These are phyloP conservation scores for Cephus spinipes DNA, from an alignment of 2,888 invertebrate species.

Conservation along the genomic window DNA sequence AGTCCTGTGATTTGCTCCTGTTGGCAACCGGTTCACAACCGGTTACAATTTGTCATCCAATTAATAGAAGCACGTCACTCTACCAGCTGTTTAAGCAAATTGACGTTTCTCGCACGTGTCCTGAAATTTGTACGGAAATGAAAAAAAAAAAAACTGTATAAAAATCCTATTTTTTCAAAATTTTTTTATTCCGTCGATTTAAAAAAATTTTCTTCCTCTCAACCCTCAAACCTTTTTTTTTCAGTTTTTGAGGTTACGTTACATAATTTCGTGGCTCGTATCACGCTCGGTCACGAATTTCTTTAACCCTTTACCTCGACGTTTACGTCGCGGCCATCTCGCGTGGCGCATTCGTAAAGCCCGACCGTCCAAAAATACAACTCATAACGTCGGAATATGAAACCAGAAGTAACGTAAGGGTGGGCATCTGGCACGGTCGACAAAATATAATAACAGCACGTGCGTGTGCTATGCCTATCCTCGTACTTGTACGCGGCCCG, in stretches of 20 bases:
- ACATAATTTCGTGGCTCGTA: conserved; percentile 1
- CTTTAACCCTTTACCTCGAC: conserved; percentile 1
- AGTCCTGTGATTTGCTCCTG: not conserved
- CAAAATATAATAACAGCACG: conserved; percentile 58
- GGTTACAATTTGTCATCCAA: conserved; percentile 43
- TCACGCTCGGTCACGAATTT: not conserved
- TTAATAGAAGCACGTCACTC: conserved; percentile 33
- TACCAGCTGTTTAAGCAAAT: conserved; percentile 21
- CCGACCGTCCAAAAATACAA: conserved; percentile 51
- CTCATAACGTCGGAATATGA: conserved; percentile 46
- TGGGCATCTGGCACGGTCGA: conserved; percentile 55
- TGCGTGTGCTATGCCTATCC: conserved; percentile 29
- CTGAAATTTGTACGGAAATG: not conserved
- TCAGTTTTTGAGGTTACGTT: not conserved
- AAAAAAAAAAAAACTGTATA: not conserved
- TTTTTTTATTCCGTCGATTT: too few species aligned
- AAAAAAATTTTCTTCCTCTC: not conserved
- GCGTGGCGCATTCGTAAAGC: not conserved
- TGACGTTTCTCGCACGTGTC: conserved; percentile 15
- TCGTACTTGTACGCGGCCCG: not conserved
- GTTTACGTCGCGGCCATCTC: not conserved
- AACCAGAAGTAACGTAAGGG: conserved; percentile 53
- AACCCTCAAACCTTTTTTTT: not conserved
- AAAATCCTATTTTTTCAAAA: not conserved
- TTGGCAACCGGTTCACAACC: conserved; percentile 26